These are phyloP conservation scores for Acholoe squamosa DNA, from an alignment of 2,888 invertebrate genomes.

Conservation along the genomic window DNA sequence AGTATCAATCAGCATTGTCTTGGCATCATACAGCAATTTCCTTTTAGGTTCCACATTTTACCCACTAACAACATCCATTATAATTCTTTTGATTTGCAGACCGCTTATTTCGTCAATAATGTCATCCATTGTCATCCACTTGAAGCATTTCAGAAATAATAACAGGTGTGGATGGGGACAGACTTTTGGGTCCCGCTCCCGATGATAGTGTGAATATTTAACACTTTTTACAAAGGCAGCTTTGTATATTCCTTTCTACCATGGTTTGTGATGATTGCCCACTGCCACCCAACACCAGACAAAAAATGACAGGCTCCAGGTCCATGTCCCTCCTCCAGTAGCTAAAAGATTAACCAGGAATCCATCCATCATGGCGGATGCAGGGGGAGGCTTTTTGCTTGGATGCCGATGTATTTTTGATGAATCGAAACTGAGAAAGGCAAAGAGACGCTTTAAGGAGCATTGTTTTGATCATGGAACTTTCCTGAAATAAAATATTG, in stretches of 20 bases:
- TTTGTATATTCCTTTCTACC: not conserved
- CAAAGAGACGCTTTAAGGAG: not conserved
- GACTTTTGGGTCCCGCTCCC: no score
- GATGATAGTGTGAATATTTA: not conserved
- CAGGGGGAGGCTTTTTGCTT: conserved; percentile 12
- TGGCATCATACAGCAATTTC: no score
- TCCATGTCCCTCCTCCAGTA: not conserved
- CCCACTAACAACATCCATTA: no score
- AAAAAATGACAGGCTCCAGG: not conserved
- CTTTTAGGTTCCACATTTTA: no score
- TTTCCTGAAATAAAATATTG: not conserved
- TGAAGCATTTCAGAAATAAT: no score
- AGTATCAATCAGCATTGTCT: no score
- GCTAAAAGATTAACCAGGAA: not conserved
- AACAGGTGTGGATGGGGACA: no score
- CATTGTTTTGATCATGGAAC: not conserved
- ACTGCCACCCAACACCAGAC: not conserved
- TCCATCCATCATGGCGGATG: not conserved
- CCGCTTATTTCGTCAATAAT: no score
- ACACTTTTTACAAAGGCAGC: not conserved
- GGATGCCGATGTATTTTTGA: conserved; percentile 21
- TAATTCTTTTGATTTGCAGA: no score
- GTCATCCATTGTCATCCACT: no score
- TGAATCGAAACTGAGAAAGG: not conserved
- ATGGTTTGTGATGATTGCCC: not conserved